phyloP scores from a whole-genome alignment of 2,113 vertebrate genomes.

The Scomber japonicus region DNA sequence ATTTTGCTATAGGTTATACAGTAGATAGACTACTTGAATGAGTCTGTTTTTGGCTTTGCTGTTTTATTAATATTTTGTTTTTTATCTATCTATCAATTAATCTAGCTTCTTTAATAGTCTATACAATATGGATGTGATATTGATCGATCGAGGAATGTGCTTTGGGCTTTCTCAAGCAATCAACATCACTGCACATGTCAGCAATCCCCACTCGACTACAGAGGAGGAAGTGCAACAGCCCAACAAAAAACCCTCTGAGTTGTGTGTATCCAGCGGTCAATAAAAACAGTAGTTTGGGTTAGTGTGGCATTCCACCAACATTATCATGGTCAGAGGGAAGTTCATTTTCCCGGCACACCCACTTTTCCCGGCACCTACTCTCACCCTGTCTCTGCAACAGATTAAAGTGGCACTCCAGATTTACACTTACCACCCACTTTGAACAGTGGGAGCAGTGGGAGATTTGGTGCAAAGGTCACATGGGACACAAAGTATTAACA shows the following conservation, averaged over 20 bases:
- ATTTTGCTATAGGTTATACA: neutral
- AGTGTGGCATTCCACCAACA: slow-evolving; percentile 63
- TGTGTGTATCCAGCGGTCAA: slow-evolving; percentile 55
- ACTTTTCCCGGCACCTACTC: slow-evolving; percentile 44
- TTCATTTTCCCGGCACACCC: slow-evolving; percentile 71
- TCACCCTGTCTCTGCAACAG: slow-evolving; percentile 52
- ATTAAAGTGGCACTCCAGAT: slow-evolving; percentile 58
- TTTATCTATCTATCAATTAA: too few relatives aligned
- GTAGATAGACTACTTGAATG: neutral
- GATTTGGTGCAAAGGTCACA: slow-evolving; percentile 30
- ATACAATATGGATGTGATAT: too few relatives aligned
- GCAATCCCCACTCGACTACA: slow-evolving; percentile 45
- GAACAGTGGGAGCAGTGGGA: slow-evolving; percentile 45
- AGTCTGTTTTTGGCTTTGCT: too few relatives aligned
- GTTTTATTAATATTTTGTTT: neutral
- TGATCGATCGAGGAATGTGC: neutral
- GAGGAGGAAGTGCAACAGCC: slow-evolving; percentile 53
- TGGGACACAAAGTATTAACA: slow-evolving; percentile 10
- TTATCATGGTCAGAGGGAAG: slow-evolving; percentile 64
- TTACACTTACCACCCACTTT: slow-evolving; percentile 67
- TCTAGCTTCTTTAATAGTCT: too few relatives aligned
- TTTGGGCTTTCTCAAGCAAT: slow-evolving; percentile 32
- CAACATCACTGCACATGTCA: slow-evolving; percentile 29
- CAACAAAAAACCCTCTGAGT: slow-evolving; percentile 49
- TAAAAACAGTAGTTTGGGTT: slow-evolving; percentile 71